Percentiles rank a stretch among this genome's conserved stretches.
Conservation (phyloP, 2,797 vertebrate genomes). For the Tadarida brasiliensis region DNA sequence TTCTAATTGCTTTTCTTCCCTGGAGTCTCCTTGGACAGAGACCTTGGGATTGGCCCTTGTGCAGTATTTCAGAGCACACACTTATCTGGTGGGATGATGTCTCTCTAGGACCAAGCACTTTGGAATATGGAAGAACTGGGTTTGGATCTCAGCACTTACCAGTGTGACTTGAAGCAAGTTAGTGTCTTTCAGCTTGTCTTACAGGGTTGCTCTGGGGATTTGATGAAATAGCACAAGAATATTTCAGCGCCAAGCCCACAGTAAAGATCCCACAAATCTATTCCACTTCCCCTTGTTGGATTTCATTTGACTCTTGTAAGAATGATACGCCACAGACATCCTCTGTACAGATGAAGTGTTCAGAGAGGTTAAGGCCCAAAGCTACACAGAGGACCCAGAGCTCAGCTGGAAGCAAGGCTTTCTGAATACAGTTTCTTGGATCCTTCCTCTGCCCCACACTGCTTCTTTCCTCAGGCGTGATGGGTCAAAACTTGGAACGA, state of each 20-base stretch:
- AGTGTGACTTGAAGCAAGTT: not conserved
- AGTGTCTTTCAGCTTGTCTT: not conserved
- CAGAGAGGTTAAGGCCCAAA: not conserved
- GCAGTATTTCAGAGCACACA: not conserved
- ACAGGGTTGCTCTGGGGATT: not conserved
- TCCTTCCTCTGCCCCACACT: not conserved
- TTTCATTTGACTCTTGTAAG: not conserved
- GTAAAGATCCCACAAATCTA: not conserved
- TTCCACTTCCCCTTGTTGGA: not conserved
- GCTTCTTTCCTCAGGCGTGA: not conserved
- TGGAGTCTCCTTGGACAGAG: not conserved
- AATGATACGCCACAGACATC: not conserved
- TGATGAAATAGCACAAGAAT: not conserved
- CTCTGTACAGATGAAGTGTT: not conserved
- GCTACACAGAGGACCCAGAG: not conserved
- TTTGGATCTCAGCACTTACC: not conserved
- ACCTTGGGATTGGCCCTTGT: not conserved
- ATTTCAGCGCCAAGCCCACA: not conserved
- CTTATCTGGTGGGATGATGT: not conserved
- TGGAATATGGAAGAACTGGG: not conserved
- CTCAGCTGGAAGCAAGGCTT: not conserved
- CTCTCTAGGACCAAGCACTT: not conserved
- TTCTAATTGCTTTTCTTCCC: constrained; percentile 7
- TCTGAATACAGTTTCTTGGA: not conserved
- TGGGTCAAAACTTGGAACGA: not conserved